These are phyloP conservation scores for Arenaria interpres DNA, from an alignment of 2,113 vertebrate genomes.

Conservation along the genomic window DNA sequence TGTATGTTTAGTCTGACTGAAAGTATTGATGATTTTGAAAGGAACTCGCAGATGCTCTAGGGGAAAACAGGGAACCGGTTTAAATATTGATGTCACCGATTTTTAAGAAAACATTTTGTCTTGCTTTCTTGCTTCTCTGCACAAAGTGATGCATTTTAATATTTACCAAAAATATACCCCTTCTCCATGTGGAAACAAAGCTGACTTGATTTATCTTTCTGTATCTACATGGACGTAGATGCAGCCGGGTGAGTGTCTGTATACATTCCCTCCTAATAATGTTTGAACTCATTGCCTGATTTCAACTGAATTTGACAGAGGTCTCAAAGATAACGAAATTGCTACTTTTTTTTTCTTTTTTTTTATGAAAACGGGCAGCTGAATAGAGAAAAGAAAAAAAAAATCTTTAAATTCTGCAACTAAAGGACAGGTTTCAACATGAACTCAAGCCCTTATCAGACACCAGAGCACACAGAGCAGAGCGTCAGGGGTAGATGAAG, in stretches of 20 bases:
- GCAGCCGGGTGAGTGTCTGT: conserved; percentile 56
- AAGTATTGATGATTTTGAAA: background rate
- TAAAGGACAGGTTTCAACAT: background rate
- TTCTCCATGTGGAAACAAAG: background rate
- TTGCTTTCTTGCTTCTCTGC: conserved; percentile 1
- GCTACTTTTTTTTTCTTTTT: background rate
- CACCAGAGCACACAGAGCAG: background rate
- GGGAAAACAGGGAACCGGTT: background rate
- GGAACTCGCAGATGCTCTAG: background rate
- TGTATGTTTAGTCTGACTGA: conserved; percentile 1
- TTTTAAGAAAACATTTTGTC: conserved; percentile 9
- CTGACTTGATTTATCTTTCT: conserved; percentile 34
- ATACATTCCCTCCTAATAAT: conserved; percentile 28
- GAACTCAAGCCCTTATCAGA: background rate
- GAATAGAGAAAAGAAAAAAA: background rate
- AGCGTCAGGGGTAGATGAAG: background rate
- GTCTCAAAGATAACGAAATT: conserved; percentile 29
- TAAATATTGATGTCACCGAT: background rate
- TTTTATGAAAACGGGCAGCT: background rate
- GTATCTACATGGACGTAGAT: background rate
- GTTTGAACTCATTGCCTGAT: conserved; percentile 55
- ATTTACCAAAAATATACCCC: background rate
- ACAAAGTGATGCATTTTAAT: background rate
- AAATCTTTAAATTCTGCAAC: background rate
- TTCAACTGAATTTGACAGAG: conserved; percentile 48